Percentiles rank a stretch among this genome's conserved stretches.
These are phyloP conservation scores for Larimichthys crocea DNA, from an alignment of 2,113 vertebrate species.

Conservation along the genomic window DNA sequence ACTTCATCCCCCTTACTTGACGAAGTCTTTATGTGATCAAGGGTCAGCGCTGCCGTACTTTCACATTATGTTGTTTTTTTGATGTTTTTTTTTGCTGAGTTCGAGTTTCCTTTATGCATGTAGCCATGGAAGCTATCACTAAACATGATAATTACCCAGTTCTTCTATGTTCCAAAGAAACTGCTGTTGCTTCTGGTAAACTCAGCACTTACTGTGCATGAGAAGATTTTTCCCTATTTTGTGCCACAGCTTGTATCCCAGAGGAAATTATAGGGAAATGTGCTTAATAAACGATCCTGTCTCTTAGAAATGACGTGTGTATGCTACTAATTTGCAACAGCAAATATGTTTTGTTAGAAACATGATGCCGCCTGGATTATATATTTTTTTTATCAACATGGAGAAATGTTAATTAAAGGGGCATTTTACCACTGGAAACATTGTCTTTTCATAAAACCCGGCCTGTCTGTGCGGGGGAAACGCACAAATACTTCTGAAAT, in stretches of 20 bases:
- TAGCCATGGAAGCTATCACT: slow-evolving; percentile 49
- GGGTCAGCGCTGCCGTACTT: background rate
- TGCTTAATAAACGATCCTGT: slow-evolving; percentile 50
- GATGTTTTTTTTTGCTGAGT: slow-evolving; percentile 39
- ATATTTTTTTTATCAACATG: background rate
- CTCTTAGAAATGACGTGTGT: slow-evolving; percentile 42
- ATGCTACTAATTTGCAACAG: slow-evolving; percentile 33
- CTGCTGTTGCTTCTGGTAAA: slow-evolving; percentile 55
- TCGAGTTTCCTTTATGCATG: slow-evolving; percentile 38
- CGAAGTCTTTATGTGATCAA: slow-evolving; percentile 4
- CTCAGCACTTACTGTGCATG: slow-evolving; percentile 59
- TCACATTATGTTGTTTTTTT: background rate
- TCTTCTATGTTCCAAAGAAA: slow-evolving; percentile 45
- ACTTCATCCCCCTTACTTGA: background rate
- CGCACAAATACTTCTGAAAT: too few species aligned
- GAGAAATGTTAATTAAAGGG: background rate
- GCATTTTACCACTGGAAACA: too few species aligned
- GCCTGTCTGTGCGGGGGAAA: too few species aligned
- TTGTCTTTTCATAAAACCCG: too few species aligned
- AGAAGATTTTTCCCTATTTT: slow-evolving; percentile 56
- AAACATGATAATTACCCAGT: slow-evolving; percentile 50
- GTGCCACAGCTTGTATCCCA: slow-evolving; percentile 48
- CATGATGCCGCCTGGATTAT: background rate
- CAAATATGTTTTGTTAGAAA: slow-evolving; percentile 37
- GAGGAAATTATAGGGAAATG: slow-evolving; percentile 60